Evolutionary conservation across 2,888 invertebrate species (phyloP), one percentile per base, ranked within the genome.

Genomic region (Malacosoma neustria): DNA sequence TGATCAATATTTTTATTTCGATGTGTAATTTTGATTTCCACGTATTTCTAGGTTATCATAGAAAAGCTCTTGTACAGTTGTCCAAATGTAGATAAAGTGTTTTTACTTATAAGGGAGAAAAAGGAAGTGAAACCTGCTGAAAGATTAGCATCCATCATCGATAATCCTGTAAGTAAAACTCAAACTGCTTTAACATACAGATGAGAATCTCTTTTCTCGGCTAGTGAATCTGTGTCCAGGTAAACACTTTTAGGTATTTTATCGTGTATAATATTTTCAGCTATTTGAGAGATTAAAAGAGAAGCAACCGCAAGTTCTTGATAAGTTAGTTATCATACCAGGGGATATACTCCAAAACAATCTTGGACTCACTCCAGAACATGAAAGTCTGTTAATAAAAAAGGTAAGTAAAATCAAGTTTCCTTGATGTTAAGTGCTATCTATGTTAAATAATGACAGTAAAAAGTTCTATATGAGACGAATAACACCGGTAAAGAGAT

Each of bases 11-110:
- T n/a, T n/a, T n/a, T n/a, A n/a, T n/a, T n/a, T n/a, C n/a, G n/a
- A n/a, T n/a, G n/a, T n/a, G n/a, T n/a, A n/a, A n/a, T n/a, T n/a
- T n/a, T n/a, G n/a, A n/a, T n/a, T n/a, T n/a, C n/a, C n/a, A n/a
- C n/a, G n/a, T n/a, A n/a, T n/a, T 54, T 57, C 3, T 41, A 75
- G 88, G 92, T 93, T 11, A 79, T 94, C 33, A 88, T 94, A 31
- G 94, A 94, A 72, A 95, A 94, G 72, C 71, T 95, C 36, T 74
- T 95, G 11, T 87, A 92, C 53, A 89, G 91, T 45, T 92, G 93
- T 69, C 90, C 92, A 30, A 89, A 89, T 31, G 84, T 95, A 43
- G 87, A 88, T 44, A 89, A 87, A 51, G 88, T 95, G 46, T 95
- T 90, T 74, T 71, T 92, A 46, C 75, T 94, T 42, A 87, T 93